Base-by-base conservation (phyloP, 2,113 vertebrate species). In the Rhizomys pruinosus region DNA sequence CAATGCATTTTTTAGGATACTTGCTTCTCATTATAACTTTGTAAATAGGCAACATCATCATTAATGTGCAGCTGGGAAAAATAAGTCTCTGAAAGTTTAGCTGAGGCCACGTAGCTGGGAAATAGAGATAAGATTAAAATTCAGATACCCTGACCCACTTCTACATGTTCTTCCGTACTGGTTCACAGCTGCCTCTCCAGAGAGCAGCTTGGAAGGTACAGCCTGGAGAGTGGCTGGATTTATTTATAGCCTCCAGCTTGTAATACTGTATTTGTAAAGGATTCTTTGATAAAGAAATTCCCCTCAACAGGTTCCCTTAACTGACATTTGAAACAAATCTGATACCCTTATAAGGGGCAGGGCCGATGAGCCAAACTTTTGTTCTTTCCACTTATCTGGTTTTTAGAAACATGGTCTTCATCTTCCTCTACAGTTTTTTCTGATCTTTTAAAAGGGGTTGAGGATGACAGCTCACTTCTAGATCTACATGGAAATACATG, bases 381-480 rank as follows among this genome's bases (percentile, higher is more conserved):
- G 66, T 94, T 93, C 68, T 92, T 93, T 57, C 37, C 10, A 59
- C 59, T 34, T 23, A 52, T 69, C 78, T 92, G 47, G 59, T 79
- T 94, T 96, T 92, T 89, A 93, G 84, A 95, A 95, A 69, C 80
- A 69, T 55, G 61, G 77, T 90, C 37, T 95, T 88, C 96, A 72
- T 94, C 71, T 96, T 94, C 52, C 55, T 82, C 79, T 94, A 90
- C 93, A 88, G 63, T 92, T 66, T 95, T 81, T 42, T 64, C 13
- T 89, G 39, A 44, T 84, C 34, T 93, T 86, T 69, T 81, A 44
- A 94, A 92, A 88, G 78, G 37, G 32, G 87, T 80, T 88, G 52
- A 93, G 80, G 27, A 19, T 87, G 72, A 71, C 84, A 64, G 91
- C 37, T 95, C 86, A 73, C 78, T 89, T 94, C 91, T 93, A 72